Evolutionary conservation across 2,113 vertebrate genomes (phyloP).

Genomic region (Esox niger): DNA sequence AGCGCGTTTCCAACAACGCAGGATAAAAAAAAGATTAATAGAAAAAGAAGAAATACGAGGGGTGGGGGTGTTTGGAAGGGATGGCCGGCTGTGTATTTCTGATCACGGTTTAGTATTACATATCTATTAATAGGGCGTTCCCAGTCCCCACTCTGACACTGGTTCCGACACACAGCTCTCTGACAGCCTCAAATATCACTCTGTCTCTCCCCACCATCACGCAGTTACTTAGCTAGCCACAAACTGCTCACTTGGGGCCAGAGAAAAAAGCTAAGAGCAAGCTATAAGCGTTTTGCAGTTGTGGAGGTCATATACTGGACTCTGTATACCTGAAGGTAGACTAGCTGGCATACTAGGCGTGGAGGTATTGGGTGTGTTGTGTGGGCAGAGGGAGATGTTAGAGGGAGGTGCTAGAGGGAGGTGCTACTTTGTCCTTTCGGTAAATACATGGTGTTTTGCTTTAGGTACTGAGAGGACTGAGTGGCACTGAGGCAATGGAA

Average conservation of each 20-base stretch:
- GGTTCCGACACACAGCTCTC: constrained; percentile 14
- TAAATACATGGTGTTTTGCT: background rate
- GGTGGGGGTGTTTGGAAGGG: background rate
- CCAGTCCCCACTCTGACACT: constrained; percentile 22
- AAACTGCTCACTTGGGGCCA: background rate
- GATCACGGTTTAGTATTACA: constrained; percentile 67
- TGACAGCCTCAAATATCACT: constrained; percentile 52
- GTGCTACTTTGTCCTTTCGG: too few species aligned
- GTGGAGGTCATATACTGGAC: background rate
- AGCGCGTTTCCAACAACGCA: too few species aligned
- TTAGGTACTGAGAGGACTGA: background rate
- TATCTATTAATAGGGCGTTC: constrained; percentile 65
- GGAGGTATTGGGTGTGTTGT: constrained; percentile 3
- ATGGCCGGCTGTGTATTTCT: constrained; percentile 37
- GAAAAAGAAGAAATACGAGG: too few species aligned
- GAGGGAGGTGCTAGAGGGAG: too few species aligned
- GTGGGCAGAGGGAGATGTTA: background rate
- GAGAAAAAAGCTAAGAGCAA: background rate
- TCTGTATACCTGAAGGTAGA: background rate
- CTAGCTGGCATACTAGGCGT: constrained; percentile 28
- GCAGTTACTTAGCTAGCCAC: background rate
- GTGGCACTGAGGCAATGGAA: too few species aligned
- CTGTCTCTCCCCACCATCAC: background rate
- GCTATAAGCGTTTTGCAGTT: background rate
- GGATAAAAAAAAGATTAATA: too few species aligned